phyloP scores from a whole-genome alignment of 2,888 invertebrate species.

The Cryptocheilus praepositus region DNA sequence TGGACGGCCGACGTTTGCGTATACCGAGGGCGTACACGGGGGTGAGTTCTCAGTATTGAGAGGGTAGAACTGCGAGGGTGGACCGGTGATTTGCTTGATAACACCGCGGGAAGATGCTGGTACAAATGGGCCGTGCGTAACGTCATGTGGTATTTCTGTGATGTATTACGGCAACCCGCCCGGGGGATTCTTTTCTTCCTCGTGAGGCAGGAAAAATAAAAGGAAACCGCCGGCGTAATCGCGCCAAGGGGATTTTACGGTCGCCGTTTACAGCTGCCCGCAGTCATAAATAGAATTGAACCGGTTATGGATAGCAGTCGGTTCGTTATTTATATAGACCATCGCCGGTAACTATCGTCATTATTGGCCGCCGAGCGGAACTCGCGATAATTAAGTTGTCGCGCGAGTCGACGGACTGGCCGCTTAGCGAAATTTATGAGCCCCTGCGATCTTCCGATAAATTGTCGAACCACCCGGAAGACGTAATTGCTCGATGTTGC shows the following conservation, averaged over 20 bases:
- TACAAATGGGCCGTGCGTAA: constrained; percentile 21
- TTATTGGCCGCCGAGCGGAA: too few relatives aligned
- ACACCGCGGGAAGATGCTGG: constrained; percentile 15
- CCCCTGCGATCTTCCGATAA: too few relatives aligned
- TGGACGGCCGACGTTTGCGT: not conserved
- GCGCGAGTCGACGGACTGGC: too few relatives aligned
- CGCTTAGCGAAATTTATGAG: too few relatives aligned
- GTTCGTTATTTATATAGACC: constrained; percentile 10
- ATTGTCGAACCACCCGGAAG: too few relatives aligned
- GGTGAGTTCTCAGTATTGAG: not conserved
- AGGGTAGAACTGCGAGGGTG: not conserved
- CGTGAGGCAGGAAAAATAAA: too few relatives aligned
- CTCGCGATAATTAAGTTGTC: too few relatives aligned
- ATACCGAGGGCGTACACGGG: not conserved
- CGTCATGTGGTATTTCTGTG: constrained; percentile 16
- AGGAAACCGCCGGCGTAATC: too few relatives aligned
- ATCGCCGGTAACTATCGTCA: too few relatives aligned
- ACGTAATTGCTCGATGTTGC: too few relatives aligned
- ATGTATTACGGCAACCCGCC: constrained; percentile 18
- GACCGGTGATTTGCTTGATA: constrained; percentile 29
- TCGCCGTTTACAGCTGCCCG: not conserved
- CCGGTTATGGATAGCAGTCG: constrained; percentile 13
- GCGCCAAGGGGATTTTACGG: not conserved
- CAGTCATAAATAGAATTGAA: constrained; percentile 18
- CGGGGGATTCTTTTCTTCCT: too few relatives aligned